Percentiles rank a stretch among this genome's conserved stretches.
Conservation (phyloP, 1,140 invertebrate species). For the Lepidurus couesii region DNA sequence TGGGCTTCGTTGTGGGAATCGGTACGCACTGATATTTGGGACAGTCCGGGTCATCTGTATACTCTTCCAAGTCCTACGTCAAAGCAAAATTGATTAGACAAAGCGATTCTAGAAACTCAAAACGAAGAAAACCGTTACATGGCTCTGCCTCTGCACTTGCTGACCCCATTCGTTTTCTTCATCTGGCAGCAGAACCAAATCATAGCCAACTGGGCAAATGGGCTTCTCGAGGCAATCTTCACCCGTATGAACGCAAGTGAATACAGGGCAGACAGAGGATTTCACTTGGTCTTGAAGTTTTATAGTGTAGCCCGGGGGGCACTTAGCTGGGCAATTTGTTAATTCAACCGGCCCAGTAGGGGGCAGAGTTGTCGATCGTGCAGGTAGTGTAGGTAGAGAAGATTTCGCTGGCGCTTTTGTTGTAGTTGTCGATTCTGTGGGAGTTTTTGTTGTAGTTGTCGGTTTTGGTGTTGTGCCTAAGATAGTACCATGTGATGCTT, state of each 20-base stretch:
- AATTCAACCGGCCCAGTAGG: neutral
- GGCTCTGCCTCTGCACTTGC: constrained; percentile 9
- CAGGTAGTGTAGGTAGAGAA: neutral
- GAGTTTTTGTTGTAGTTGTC: constrained; percentile 28
- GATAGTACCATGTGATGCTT: neutral
- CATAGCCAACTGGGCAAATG: neutral
- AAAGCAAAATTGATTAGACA: neutral
- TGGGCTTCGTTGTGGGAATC: constrained; percentile 34
- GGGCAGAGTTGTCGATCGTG: constrained; percentile 33
- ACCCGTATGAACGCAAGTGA: neutral
- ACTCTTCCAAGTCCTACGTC: neutral
- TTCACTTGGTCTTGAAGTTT: neutral
- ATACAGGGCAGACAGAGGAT: neutral
- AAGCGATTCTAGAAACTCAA: neutral
- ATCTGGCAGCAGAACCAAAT: neutral
- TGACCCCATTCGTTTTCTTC: constrained; percentile 13
- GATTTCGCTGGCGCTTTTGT: constrained; percentile 34
- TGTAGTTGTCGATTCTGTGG: constrained; percentile 28
- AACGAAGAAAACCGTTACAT: neutral
- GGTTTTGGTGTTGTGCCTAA: neutral
- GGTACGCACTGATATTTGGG: constrained; percentile 39
- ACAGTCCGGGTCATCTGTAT: constrained; percentile 31
- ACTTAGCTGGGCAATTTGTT: neutral
- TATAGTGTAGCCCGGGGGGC: constrained; percentile 28
- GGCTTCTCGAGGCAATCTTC: neutral